Base-by-base conservation (phyloP, 2,797 vertebrate species). In the Gymnoscopelus microlampas region DNA sequence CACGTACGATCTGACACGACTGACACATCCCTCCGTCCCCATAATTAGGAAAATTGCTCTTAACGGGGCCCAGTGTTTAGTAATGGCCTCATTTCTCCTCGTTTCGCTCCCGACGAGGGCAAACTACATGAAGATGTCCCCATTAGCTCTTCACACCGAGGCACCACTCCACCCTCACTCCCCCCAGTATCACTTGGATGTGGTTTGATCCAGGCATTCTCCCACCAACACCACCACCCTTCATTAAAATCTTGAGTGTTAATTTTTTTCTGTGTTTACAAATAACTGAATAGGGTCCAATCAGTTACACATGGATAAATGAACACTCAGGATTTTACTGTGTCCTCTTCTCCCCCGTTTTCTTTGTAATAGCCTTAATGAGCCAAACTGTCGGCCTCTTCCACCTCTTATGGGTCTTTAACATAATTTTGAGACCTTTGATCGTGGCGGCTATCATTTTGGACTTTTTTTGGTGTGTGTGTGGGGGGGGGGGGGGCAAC, bases 1-100 rank as follows among this genome's bases (percentile, higher is more conserved):
- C 35, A 39, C 35, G 35, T 32, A 89, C 82, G 91, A 91, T 89
- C 92, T 93, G 92, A 93, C 87, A 86, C 90, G 88, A 84, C 83
- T 82, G 84, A 85, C 84, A 92, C 91, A 88, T 94, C 83, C 88
- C 92, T 94, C 93, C 94, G 93, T 94, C 92, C 80, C 32, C 74
- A 86, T 95, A 95, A 96, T 97, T 96, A 95, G 93, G 93, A 96
- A 96, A 95, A 96, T 95, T 93, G 94, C 94, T 94, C 93, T 93
- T 93, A 93, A 93, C 91, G 78, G 13, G 86, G 85, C 85, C 91
- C 89, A 82, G 70, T 71, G 90, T 95, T 95, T 94, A 92, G 94
- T 93, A 94, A 95, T 94, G 93, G 85, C 95, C 95, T 94, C 91
- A 94, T 94, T 91, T 90, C 92, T 94, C 94, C 88, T 44, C 82